Evolutionary conservation across 2,797 vertebrate species (phyloP).

Genomic region (Corythornis leucogaster): DNA sequence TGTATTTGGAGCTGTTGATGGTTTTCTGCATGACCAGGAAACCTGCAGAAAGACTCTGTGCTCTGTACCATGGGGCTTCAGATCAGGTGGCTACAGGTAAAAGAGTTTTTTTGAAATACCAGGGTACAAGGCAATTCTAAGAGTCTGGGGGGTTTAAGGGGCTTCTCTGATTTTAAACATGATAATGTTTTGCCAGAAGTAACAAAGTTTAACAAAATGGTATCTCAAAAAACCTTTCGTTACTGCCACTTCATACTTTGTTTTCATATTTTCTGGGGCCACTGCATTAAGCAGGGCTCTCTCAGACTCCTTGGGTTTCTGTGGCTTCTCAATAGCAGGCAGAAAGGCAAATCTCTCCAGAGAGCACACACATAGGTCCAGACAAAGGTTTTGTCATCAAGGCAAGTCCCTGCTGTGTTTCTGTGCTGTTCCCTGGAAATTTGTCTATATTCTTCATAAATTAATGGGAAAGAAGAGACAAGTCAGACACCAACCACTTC

Average conservation of each 20-base stretch:
- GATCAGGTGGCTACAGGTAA: background rate
- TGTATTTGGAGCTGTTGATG: background rate
- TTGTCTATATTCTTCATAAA: background rate
- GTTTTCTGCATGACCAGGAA: background rate
- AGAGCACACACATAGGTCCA: background rate
- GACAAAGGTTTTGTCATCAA: background rate
- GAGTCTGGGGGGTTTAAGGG: background rate
- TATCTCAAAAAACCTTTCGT: background rate
- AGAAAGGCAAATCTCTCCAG: background rate
- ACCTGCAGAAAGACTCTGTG: background rate
- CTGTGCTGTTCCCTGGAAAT: background rate
- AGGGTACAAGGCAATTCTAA: rapidly evolving
- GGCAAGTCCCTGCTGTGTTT: background rate
- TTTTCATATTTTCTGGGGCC: background rate
- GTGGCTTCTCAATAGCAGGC: background rate
- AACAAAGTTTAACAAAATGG: background rate
- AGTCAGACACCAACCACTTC: background rate
- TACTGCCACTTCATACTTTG: background rate
- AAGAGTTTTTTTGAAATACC: rapidly evolving
- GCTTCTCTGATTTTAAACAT: background rate
- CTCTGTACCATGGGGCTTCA: background rate
- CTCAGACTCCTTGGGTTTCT: background rate
- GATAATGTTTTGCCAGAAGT: background rate
- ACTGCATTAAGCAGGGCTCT: background rate
- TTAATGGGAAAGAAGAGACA: background rate